These are phyloP conservation scores for Epinephelus moara DNA, from an alignment of 2,113 vertebrate genomes.

Conservation along the genomic window DNA sequence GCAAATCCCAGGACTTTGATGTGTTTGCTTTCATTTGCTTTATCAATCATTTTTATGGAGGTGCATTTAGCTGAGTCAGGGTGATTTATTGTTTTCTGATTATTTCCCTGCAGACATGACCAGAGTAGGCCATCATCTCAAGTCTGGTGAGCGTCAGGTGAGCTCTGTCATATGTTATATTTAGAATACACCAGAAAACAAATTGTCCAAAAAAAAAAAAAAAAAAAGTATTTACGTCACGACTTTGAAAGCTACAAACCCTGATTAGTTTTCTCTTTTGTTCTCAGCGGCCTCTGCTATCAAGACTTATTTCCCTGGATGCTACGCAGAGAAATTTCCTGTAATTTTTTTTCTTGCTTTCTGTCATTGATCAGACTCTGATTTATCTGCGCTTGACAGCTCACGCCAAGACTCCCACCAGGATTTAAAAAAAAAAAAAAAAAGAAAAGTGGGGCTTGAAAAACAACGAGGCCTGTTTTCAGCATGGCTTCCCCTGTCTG, in stretches of 20 bases:
- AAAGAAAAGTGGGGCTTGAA: background rate
- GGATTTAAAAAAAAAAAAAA: background rate
- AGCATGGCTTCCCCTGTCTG: conserved; percentile 11
- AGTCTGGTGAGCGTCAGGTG: conserved; percentile 8
- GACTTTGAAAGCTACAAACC: background rate
- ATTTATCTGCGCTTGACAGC: conserved; percentile 41
- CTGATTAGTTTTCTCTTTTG: conserved; percentile 1
- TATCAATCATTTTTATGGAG: background rate
- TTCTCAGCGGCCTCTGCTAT: conserved; percentile 30
- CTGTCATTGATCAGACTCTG: conserved; percentile 29
- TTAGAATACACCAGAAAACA: background rate
- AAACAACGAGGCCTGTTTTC: conserved; percentile 35
- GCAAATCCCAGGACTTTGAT: background rate
- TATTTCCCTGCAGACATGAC: conserved; percentile 19
- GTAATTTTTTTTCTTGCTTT: conserved; percentile 1
- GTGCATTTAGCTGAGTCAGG: conserved; percentile 17
- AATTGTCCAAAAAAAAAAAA: background rate
- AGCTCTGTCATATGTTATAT: background rate
- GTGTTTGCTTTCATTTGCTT: background rate
- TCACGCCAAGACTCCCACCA: conserved; percentile 17
- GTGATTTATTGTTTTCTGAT: conserved; percentile 1
- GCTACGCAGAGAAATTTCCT: background rate
- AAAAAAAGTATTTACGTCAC: background rate
- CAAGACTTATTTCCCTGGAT: background rate
- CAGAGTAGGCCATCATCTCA: background rate